phyloP scores from a whole-genome alignment of 2,113 vertebrate genomes.

The Mohoua ochrocephala region DNA sequence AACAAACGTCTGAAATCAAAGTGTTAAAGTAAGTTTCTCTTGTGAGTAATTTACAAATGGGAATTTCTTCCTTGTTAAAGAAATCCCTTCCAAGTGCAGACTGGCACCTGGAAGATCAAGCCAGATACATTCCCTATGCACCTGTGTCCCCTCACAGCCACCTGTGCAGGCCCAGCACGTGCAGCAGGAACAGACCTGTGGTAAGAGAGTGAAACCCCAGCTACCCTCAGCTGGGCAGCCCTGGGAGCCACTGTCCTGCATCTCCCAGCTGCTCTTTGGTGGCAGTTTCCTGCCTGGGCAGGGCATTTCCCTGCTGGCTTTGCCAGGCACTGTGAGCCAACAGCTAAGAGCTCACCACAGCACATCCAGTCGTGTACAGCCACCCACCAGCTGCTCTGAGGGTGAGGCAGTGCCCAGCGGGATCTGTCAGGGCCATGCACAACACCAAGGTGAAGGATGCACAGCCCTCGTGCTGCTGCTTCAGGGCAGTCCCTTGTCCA shows the following conservation, averaged over 20 bases:
- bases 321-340: not conserved
- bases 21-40: not conserved
- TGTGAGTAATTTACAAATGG: not conserved
- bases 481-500: not conserved
- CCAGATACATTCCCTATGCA: not conserved
- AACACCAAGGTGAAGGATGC: not conserved
- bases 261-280: not conserved
- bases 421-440: not conserved
- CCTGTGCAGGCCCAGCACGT: not conserved
- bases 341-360: not conserved
- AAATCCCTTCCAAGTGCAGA: not conserved
- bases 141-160: not conserved
- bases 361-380: accelerated
- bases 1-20: not conserved
- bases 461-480: not conserved
- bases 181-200: not conserved
- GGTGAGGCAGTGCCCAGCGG: not conserved
- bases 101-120: not conserved
- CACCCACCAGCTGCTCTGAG: not conserved
- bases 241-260: not conserved
- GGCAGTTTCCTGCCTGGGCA: not conserved
- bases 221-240: not conserved
- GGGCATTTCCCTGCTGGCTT: not conserved
- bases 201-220: not conserved
- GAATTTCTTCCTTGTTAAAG: not conserved